Percentiles rank a stretch among this genome's conserved stretches.
These are phyloP conservation scores for Arbacia lixula DNA, from an alignment of 53 echinoderm and acorn worm genomes.

Conservation along the genomic window DNA sequence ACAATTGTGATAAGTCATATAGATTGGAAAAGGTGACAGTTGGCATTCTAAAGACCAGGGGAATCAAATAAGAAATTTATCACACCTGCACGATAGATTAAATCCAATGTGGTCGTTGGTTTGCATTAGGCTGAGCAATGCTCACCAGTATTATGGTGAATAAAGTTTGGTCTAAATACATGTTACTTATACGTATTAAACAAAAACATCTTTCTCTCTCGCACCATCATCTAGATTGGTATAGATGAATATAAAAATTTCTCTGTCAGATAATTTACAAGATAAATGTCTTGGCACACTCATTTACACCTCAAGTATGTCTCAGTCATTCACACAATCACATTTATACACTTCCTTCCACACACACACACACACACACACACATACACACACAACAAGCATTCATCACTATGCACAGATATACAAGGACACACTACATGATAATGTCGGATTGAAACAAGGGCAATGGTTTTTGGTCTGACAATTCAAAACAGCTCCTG, in stretches of 20 bases:
- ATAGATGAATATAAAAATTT: background rate
- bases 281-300: too few relatives aligned
- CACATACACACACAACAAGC: background rate
- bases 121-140: too few relatives aligned
- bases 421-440: background rate
- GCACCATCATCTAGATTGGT: background rate
- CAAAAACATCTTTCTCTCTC: background rate
- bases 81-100: too few relatives aligned
- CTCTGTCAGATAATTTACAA: background rate
- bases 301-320: background rate
- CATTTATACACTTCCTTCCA: background rate
- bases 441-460: background rate
- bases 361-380: background rate
- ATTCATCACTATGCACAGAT: background rate
- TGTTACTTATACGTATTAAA: background rate
- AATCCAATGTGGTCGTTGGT: too few relatives aligned
- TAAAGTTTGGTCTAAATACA: too few relatives aligned
- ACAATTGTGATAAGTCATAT: too few relatives aligned
- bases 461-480: constrained; percentile 1
- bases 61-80: too few relatives aligned
- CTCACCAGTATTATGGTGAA: too few relatives aligned
- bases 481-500: background rate
- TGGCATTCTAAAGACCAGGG: too few relatives aligned
- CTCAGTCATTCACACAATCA: background rate
- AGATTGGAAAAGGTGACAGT: too few relatives aligned